These are phyloP conservation scores for Oxycera nigricornis DNA, from an alignment of 2,888 invertebrate species.

Conservation along the genomic window DNA sequence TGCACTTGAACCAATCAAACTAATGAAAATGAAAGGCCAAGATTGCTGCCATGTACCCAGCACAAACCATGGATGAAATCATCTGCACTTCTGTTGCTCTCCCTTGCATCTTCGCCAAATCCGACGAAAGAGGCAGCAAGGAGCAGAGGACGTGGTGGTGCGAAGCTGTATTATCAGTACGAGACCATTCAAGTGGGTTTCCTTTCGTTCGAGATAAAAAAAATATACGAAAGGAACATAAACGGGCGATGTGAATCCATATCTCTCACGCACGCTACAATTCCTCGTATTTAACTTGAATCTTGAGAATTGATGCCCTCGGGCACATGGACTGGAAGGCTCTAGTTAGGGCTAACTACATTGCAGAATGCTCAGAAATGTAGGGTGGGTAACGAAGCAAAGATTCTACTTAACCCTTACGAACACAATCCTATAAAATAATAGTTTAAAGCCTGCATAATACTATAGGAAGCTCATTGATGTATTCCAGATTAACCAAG, in stretches of 20 bases:
- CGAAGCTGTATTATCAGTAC: no score
- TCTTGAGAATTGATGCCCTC: constrained; percentile 30
- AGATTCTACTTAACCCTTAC: constrained; percentile 12
- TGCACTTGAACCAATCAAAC: constrained; percentile 43
- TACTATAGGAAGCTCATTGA: no score
- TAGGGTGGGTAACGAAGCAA: background rate
- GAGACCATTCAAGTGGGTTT: background rate
- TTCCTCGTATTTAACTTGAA: constrained; percentile 31
- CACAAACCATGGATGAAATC: background rate
- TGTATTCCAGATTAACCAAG: no score
- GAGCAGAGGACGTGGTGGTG: no score
- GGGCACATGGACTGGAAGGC: constrained; percentile 1
- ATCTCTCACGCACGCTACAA: constrained; percentile 39
- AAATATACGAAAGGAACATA: constrained; percentile 36
- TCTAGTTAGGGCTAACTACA: constrained; percentile 24
- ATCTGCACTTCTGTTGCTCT: background rate
- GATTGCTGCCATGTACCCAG: constrained; percentile 1
- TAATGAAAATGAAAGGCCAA: constrained; percentile 41
- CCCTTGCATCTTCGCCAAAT: background rate
- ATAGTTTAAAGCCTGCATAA: no score
- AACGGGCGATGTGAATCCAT: constrained; percentile 36
- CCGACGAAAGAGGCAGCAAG: no score
- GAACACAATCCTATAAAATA: no score
- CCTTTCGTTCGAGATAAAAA: constrained; percentile 17
- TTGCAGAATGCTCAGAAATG: background rate